phyloP scores from a whole-genome alignment of 2,888 invertebrate species.

The Drosophila anceps region DNA sequence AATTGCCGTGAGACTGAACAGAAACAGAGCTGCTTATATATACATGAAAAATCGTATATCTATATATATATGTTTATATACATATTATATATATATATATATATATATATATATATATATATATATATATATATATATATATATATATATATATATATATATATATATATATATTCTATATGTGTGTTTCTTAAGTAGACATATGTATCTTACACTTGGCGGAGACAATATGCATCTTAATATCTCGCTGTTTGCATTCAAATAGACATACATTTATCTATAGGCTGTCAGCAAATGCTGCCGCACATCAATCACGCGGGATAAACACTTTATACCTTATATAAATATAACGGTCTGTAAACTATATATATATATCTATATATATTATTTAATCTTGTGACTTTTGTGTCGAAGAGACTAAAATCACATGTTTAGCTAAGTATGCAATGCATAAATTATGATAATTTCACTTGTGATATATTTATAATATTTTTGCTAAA shows the following conservation, averaged over 20 bases:
- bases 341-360: constrained; percentile 19
- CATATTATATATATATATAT: constrained; percentile 9
- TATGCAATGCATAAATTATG: constrained; percentile 14
- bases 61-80: neutral
- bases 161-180: neutral
- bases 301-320: constrained; percentile 66
- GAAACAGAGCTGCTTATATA: constrained; percentile 33
- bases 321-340: constrained; percentile 45
- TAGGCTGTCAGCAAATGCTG: constrained; percentile 51
- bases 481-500: constrained; percentile 11
- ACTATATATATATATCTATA: constrained; percentile 27
- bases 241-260: constrained; percentile 52
- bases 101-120: too few relatives aligned
- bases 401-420: constrained; percentile 48
- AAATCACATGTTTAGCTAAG: constrained; percentile 26
- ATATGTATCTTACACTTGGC: constrained; percentile 38
- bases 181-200: constrained; percentile 2
- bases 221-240: constrained; percentile 58
- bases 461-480: constrained; percentile 13
- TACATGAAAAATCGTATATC: constrained; percentile 1
- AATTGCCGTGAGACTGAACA: constrained; percentile 57
- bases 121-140: too few relatives aligned
- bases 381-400: constrained; percentile 62
- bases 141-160: neutral
- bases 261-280: constrained; percentile 50